phyloP scores from a whole-genome alignment of 2,113 vertebrate species.

The Jacana jacana region DNA sequence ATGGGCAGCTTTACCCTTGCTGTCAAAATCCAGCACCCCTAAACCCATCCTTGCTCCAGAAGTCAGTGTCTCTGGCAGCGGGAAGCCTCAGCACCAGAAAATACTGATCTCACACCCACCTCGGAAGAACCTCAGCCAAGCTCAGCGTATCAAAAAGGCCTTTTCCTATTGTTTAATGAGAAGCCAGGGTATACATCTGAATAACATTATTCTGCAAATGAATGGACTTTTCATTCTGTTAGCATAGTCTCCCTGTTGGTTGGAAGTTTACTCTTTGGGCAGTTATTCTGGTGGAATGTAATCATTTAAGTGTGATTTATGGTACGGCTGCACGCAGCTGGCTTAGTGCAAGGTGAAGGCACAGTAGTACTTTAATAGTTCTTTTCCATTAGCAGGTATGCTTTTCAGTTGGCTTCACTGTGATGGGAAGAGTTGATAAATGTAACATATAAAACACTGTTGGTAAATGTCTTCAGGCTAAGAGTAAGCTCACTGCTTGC shows the following conservation, averaged over 20 bases:
- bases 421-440: conserved; percentile 20
- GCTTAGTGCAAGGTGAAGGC: conserved; percentile 41
- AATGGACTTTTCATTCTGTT: background rate
- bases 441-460: background rate
- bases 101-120: accelerated
- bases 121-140: background rate
- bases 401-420: conserved; percentile 22
- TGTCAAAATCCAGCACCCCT: background rate
- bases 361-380: conserved; percentile 39
- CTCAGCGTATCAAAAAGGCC: background rate
- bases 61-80: background rate
- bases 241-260: background rate
- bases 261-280: background rate
- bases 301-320: conserved; percentile 1
- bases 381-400: conserved; percentile 21
- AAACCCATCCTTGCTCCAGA: background rate
- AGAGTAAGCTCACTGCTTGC: conserved; percentile 3
- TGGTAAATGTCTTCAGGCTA: conserved; percentile 40
- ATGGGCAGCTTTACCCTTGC: accelerated
- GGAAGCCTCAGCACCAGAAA: background rate
- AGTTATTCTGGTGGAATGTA: background rate
- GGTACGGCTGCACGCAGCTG: background rate
- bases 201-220: background rate
- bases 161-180: background rate
- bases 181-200: background rate